Conservation (phyloP, 2,113 vertebrate genomes). For the Formicarius rufipectus region DNA sequence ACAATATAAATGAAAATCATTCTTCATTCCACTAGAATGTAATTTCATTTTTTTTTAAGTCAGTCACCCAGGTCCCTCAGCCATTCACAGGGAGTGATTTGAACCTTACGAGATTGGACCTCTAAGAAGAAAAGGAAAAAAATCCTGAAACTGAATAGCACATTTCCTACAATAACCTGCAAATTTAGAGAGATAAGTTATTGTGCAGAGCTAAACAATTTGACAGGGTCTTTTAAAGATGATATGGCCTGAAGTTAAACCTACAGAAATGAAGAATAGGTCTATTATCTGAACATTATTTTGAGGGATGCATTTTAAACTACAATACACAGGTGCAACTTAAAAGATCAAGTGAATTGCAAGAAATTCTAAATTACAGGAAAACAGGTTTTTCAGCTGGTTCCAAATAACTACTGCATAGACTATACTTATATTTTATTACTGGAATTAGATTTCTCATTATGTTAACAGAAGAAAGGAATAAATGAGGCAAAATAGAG, state of each 20-base stretch:
- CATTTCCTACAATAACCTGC: conserved; percentile 21
- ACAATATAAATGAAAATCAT: conserved; percentile 52
- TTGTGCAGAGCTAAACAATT: conserved; percentile 37
- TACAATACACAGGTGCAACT: conserved; percentile 14
- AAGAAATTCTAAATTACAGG: background rate
- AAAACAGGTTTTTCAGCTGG: conserved; percentile 29
- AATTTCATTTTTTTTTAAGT: conserved; percentile 27
- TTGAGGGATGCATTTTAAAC: conserved; percentile 31
- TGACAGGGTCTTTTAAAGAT: conserved; percentile 29
- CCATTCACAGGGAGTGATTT: conserved; percentile 23
- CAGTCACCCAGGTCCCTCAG: conserved; percentile 15
- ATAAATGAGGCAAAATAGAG: background rate
- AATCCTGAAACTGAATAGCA: conserved; percentile 20
- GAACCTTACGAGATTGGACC: background rate
- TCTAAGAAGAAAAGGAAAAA: background rate
- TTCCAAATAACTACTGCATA: conserved; percentile 13
- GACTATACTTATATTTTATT: conserved; percentile 11
- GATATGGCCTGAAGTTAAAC: conserved; percentile 16
- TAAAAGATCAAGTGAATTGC: conserved; percentile 34
- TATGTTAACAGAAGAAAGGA: background rate
- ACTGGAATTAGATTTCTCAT: conserved; percentile 33
- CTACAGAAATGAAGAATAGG: conserved; percentile 20
- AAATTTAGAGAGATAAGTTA: conserved; percentile 40
- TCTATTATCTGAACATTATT: conserved; percentile 47
- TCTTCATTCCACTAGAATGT: conserved; percentile 20